Conservation (phyloP, 1,140 invertebrate genomes). For the Mercenaria mercenaria region DNA sequence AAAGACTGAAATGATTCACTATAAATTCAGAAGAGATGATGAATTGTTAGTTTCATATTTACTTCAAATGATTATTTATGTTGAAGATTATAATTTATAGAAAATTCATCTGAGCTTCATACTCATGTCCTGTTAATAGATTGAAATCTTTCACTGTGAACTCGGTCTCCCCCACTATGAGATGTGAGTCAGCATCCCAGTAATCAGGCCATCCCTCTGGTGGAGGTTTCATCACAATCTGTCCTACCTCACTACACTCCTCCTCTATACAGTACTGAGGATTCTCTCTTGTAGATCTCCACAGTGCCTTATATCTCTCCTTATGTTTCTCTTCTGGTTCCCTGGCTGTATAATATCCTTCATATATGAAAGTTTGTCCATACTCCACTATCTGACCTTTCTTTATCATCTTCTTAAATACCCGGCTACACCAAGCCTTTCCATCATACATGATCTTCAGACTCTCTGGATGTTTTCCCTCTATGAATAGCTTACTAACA, state of each 20-base stretch:
- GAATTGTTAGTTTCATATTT: too few species aligned
- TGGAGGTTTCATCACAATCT: background rate
- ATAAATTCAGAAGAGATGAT: too few species aligned
- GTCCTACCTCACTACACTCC: background rate
- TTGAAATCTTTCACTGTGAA: too few species aligned
- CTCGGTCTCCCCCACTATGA: slow-evolving; percentile 15
- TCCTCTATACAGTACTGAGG: background rate
- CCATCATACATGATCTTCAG: background rate
- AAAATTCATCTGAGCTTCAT: too few species aligned
- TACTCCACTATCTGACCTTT: background rate
- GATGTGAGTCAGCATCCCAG: background rate
- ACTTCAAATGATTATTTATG: too few species aligned
- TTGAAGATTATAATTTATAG: too few species aligned
- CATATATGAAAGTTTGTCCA: slow-evolving; percentile 2
- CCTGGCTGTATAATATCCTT: background rate
- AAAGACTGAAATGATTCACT: too few species aligned
- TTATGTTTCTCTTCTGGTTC: slow-evolving; percentile 10
- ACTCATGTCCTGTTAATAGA: too few species aligned
- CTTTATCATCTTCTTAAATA: background rate
- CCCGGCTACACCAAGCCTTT: background rate
- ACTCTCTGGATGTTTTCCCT: background rate
- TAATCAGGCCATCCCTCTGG: slow-evolving; percentile 30
- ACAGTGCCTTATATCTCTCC: background rate
- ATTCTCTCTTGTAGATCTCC: slow-evolving; percentile 29
- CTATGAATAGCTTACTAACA: background rate